These are phyloP conservation scores for Pseudorhombus dupliciocellatus DNA, from an alignment of 2,113 vertebrate genomes.

Conservation along the genomic window DNA sequence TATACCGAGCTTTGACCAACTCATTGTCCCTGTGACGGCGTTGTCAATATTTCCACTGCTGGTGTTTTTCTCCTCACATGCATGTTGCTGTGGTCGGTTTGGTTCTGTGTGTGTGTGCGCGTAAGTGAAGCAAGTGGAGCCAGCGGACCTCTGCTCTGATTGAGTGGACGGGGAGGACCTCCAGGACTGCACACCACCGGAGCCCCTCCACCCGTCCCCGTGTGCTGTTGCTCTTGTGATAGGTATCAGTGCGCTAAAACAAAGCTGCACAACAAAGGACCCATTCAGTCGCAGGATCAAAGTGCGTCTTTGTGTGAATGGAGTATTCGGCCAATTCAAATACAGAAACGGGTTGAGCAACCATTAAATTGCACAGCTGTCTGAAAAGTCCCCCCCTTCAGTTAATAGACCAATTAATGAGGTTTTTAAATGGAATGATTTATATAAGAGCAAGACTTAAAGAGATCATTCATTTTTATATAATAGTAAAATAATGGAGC, in stretches of 20 bases:
- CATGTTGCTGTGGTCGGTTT: constrained; percentile 22
- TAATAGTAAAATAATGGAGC: constrained; percentile 11
- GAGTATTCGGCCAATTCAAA: constrained; percentile 76
- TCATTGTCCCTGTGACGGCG: background rate
- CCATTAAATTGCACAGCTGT: constrained; percentile 72
- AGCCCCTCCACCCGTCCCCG: constrained; percentile 19
- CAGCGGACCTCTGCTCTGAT: constrained; percentile 53
- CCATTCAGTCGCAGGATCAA: constrained; percentile 70
- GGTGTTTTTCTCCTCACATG: background rate
- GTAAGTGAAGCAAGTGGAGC: too few species aligned
- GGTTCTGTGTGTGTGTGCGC: constrained; percentile 28
- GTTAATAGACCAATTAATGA: constrained; percentile 67
- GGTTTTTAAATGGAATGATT: constrained; percentile 58
- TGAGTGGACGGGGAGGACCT: constrained; percentile 59
- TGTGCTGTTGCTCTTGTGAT: constrained; percentile 76
- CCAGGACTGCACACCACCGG: constrained; percentile 20
- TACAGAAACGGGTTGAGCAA: constrained; percentile 68
- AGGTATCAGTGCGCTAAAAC: constrained; percentile 76
- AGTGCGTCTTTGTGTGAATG: constrained; percentile 68
- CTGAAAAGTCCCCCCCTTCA: constrained; percentile 62
- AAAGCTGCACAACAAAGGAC: constrained; percentile 69
- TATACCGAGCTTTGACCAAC: too few species aligned
- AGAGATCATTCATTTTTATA: constrained; percentile 50
- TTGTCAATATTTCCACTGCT: too few species aligned
- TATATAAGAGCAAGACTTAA: constrained; percentile 51